phyloP scores from a whole-genome alignment of 2,113 vertebrate genomes.

The Prochilodus magdalenae region DNA sequence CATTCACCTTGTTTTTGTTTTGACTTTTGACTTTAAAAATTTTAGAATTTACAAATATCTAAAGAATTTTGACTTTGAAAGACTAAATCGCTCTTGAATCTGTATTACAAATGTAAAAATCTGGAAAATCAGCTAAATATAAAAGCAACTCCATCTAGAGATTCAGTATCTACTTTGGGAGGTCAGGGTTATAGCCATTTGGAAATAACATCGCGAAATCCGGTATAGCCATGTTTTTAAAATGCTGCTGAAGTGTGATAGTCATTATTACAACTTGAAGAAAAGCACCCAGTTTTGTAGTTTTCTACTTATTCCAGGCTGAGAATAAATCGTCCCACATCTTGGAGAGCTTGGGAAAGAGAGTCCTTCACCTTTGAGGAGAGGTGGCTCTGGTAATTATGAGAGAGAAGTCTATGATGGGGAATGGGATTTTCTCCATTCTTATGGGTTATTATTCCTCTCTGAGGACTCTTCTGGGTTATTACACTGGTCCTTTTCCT shows the following conservation, averaged over 20 bases:
- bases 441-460: slow-evolving; percentile 75
- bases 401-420: slow-evolving; percentile 69
- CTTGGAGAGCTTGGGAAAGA: slow-evolving; percentile 24
- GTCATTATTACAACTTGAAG: background rate
- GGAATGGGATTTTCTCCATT: slow-evolving; percentile 74
- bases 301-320: slow-evolving; percentile 35
- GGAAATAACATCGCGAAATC: too few relatives aligned
- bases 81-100: too few relatives aligned
- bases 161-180: too few relatives aligned
- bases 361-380: slow-evolving; percentile 74
- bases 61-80: too few relatives aligned
- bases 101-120: too few relatives aligned
- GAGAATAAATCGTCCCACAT: slow-evolving; percentile 50
- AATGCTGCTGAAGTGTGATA: background rate
- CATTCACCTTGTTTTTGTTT: too few relatives aligned
- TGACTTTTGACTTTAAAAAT: too few relatives aligned
- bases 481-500: slow-evolving; percentile 64
- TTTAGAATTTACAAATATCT: too few relatives aligned
- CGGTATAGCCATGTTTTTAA: background rate
- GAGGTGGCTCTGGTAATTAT: slow-evolving; percentile 73
- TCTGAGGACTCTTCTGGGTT: slow-evolving; percentile 67
- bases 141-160: too few relatives aligned
- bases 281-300: background rate
- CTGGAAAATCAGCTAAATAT: too few relatives aligned
- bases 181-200: too few relatives aligned